Base-by-base conservation (phyloP, 1,140 invertebrate genomes). In the Lepidurus packardi region DNA sequence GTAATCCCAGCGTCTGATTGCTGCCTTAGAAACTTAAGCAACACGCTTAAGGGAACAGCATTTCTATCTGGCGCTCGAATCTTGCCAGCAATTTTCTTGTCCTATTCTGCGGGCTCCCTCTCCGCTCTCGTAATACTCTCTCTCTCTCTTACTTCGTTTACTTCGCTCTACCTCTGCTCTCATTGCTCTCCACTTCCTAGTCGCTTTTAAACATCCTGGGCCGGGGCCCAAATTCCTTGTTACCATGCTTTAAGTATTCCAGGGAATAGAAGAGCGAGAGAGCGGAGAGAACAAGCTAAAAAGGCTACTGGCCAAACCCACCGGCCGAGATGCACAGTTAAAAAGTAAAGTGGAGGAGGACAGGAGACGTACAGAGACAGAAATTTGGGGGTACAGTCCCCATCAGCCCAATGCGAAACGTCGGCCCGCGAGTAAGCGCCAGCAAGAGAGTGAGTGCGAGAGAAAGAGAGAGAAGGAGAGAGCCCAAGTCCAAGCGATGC, bases 11-110 rank as follows among this genome's bases (percentile, higher is more conserved):
- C 53, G 53, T 65, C 53, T 65, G 53, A 65, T 65, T 65, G 53
- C 53, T 65, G 53, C 53, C 53, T 65, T 65, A 65, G 53, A 65
- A 65, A 65, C 53, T 65, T 65, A 65, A 65, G 53, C 53, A 65
- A 65, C 13, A 65, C 53, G 53, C 53, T 65, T 65, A 65, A 65
- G 53, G 53, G 53, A 65, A 13, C 53, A 21, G 53, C 13, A 65
- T 65, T 65, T 65, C 53, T 65, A 65, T 16, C 53, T 65, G 6
- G 16, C 16, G 45, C 45, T 47, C 10, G 53, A 65, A 65, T 65
- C 53, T 65, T 4, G 9, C 2, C 34, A 9, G 53, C 53, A 65
- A 65, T 65, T 65, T 65, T 65, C 53, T 65, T 65, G 53, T 65
- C 53, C 53, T 65, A 65, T 65, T 65, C 53, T 65, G 16, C 53